Evolutionary conservation across 2,113 vertebrate species (phyloP).

Genomic region (Hemichromis elongatus): DNA sequence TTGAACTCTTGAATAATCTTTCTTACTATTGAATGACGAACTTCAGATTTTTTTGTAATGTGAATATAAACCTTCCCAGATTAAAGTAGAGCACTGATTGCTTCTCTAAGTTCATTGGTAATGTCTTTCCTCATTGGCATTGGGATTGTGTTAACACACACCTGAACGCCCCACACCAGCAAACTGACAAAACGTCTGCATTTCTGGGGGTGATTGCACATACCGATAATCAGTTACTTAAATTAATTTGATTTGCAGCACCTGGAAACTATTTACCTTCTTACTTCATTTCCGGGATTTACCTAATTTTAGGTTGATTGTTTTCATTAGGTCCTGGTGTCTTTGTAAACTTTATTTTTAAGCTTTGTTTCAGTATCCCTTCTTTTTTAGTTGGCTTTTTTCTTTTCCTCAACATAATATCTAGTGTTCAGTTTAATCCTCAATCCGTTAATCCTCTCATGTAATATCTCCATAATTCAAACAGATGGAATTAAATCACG

Average conservation of each 20-base stretch:
- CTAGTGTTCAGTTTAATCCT: not conserved
- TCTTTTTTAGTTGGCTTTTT: not conserved
- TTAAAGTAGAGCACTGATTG: not conserved
- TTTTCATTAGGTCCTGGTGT: not conserved
- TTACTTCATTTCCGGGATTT: not conserved
- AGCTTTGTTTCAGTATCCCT: not conserved
- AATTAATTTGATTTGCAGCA: not conserved
- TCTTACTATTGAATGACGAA: not conserved
- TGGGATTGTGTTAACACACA: not conserved
- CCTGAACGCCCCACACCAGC: fast-evolving
- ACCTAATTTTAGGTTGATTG: not conserved
- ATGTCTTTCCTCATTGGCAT: not conserved
- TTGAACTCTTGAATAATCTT: not conserved
- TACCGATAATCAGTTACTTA: not conserved
- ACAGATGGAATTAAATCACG: fast-evolving
- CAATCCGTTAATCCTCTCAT: not conserved
- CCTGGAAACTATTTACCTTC: not conserved
- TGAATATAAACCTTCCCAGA: not conserved
- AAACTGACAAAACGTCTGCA: not conserved
- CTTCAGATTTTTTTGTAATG: not conserved
- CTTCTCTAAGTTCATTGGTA: not conserved
- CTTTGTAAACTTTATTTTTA: not conserved
- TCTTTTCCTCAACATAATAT: not conserved
- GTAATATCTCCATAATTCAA: not conserved
- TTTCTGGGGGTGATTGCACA: not conserved